Evolutionary conservation across 1,140 invertebrate genomes (phyloP), one percentile per base, ranked within the genome.

Genomic region (Vanessa atalanta): DNA sequence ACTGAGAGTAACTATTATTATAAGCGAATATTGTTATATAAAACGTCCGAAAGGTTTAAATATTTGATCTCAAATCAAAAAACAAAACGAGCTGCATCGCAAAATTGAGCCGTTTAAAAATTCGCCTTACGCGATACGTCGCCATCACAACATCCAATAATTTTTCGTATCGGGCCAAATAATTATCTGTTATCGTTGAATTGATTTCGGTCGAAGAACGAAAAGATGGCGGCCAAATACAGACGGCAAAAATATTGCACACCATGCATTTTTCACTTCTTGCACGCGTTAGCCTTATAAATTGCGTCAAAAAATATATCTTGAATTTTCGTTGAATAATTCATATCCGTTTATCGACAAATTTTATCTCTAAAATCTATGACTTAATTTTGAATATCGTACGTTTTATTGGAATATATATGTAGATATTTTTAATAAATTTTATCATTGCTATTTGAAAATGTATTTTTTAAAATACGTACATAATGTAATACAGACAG

Each of bases 151-250:
- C 79, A 77, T 82, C 86, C 83, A 87, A 89, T 88, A 89, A 85
- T 89, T 88, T 89, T 89, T 89, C 82, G 84, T 87, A 88, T 84
- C 83, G 79, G 51, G 73, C 80, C 76, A 83, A 90, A 88, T 91
- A 90, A 91, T 89, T 90, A 90, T 85, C 85, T 87, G 84, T 82
- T 91, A 89, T 92, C 87, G 84, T 77, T 77, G 82, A 86, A 88
- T 87, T 88, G 86, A 88, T 87, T 75, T 81, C 74, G 82, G 79
- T 81, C 76, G 83, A 73, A 73, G 79, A 88, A 77, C 83, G 72
- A 78, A 86, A 91, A 90, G 65, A 88, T 89, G 87, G 86, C 87
- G 76, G 82, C 48, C 75, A 68, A 64, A 79, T 79, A 87, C 72
- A 69, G 84, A 73, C 81, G 84, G 83, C 82, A 84, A 78, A 83